Percentiles rank a stretch among this genome's conserved stretches.
Conservation (phyloP, 2,888 invertebrate genomes). For the Thumatha senex region DNA sequence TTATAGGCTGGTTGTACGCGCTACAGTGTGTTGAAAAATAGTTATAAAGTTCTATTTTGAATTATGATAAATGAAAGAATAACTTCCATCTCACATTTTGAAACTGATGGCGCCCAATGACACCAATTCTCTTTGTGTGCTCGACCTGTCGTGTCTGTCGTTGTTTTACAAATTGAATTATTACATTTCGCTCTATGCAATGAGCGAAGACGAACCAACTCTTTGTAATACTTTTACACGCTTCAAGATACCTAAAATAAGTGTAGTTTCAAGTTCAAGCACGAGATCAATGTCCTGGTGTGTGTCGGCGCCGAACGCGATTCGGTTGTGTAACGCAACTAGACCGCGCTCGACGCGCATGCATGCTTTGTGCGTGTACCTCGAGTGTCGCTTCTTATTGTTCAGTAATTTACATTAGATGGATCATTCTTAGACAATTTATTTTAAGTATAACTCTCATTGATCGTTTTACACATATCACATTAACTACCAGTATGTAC, state of each 20-base stretch:
- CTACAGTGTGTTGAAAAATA: too few species aligned
- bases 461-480: constrained; percentile 20
- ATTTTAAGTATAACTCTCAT: too few species aligned
- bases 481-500: constrained; percentile 13
- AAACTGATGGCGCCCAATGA: not conserved
- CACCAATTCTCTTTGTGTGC: too few species aligned
- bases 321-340: constrained; percentile 57
- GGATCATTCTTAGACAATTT: constrained; percentile 10
- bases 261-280: constrained; percentile 63
- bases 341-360: constrained; percentile 51
- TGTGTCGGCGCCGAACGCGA: constrained; percentile 39
- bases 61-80: too few species aligned
- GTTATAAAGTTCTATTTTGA: too few species aligned
- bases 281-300: constrained; percentile 72
- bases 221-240: not conserved
- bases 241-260: constrained; percentile 2
- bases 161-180: too few species aligned
- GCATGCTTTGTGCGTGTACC: constrained; percentile 48
- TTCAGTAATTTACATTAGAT: constrained; percentile 34
- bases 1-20: too few species aligned
- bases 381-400: constrained; percentile 34
- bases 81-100: too few species aligned
- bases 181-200: not conserved
- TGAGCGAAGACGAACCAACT: not conserved
- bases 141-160: too few species aligned